These are phyloP conservation scores for Rhinogobius similis DNA, from an alignment of 2,113 vertebrate species.

Conservation along the genomic window DNA sequence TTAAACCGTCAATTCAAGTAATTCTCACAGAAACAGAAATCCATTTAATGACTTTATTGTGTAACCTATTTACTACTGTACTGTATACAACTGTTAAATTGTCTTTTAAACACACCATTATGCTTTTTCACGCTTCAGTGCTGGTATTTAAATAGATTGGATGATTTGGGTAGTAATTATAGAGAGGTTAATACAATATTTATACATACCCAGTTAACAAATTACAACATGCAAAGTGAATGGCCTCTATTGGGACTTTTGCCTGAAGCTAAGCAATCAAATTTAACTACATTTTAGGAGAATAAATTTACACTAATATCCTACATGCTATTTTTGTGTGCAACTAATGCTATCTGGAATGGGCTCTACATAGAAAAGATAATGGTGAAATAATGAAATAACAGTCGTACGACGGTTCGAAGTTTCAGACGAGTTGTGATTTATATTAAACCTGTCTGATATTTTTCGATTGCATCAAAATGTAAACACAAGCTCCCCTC, in stretches of 20 bases:
- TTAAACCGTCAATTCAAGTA: neutral
- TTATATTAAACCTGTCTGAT: too few species aligned
- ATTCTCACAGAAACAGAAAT: neutral
- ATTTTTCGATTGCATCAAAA: too few species aligned
- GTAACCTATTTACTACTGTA: neutral
- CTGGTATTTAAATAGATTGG: neutral
- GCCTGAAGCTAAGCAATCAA: constrained; percentile 2
- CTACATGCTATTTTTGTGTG: neutral
- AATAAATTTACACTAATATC: neutral
- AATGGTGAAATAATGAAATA: neutral
- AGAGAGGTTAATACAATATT: neutral
- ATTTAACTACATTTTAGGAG: neutral
- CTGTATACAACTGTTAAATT: neutral
- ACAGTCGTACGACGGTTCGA: too few species aligned
- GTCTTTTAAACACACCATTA: neutral
- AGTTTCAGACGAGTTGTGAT: too few species aligned
- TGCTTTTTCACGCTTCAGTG: neutral
- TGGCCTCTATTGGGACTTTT: neutral
- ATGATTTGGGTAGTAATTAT: constrained; percentile 3
- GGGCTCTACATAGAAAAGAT: neutral
- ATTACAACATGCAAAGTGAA: neutral
- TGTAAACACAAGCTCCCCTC: too few species aligned
- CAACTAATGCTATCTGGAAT: neutral
- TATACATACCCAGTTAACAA: neutral
- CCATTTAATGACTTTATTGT: too few species aligned